A percentile compares a stretch with the other conserved stretches of the same genome.
Evolutionary conservation across 2,888 invertebrate genomes (phyloP).

Genomic region (Acholoe squamosa): DNA sequence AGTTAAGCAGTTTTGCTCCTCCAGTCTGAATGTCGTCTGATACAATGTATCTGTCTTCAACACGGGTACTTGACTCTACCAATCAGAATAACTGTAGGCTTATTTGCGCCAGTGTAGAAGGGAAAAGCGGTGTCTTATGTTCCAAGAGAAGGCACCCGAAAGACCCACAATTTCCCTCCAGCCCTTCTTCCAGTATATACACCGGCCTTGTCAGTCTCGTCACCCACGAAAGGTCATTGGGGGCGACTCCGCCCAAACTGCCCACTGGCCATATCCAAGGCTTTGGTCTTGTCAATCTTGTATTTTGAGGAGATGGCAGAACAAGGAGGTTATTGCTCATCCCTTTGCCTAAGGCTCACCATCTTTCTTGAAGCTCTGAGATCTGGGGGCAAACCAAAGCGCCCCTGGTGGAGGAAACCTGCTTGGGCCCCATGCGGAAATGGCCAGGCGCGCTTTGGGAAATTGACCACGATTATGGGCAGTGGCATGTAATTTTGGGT

Average conservation of each 20-base stretch:
- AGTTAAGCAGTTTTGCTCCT: too few relatives aligned
- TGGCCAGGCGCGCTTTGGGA: neutral
- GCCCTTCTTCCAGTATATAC: too few relatives aligned
- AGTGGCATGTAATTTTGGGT: conserved; percentile 9
- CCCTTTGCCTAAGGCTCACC: neutral
- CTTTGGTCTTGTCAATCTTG: neutral
- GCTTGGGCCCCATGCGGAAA: neutral
- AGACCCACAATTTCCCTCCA: too few relatives aligned
- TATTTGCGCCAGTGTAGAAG: too few relatives aligned
- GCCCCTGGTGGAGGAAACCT: neutral
- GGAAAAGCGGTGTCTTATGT: too few relatives aligned
- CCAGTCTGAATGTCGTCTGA: too few relatives aligned
- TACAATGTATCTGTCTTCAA: too few relatives aligned
- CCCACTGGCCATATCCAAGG: neutral
- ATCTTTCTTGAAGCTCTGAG: neutral
- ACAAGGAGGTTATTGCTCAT: conserved; percentile 15
- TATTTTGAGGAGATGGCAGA: neutral
- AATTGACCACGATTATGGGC: neutral
- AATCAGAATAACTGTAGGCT: too few relatives aligned
- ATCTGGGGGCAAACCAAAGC: neutral
- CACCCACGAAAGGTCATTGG: neutral
- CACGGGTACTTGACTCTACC: too few relatives aligned
- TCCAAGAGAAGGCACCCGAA: too few relatives aligned
- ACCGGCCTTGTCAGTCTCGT: neutral
- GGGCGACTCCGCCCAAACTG: neutral